phyloP scores from a whole-genome alignment of 1,140 invertebrate genomes.

The Papilio dardanus region DNA sequence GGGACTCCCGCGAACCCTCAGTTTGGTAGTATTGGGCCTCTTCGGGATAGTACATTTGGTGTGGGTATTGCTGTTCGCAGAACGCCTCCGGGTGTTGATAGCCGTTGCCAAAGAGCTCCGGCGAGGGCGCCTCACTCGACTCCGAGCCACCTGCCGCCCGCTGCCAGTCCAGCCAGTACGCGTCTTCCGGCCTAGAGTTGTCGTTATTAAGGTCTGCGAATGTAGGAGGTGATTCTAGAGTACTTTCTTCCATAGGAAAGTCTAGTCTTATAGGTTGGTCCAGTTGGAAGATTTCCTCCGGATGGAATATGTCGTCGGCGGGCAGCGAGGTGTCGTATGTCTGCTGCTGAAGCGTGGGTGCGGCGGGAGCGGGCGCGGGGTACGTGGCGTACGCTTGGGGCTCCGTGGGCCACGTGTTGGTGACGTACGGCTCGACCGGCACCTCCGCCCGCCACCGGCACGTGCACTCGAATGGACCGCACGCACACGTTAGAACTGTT shows the following conservation, averaged over 20 bases:
- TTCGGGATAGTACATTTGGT: constrained; percentile 69
- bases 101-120: constrained; percentile 69
- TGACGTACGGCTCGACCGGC: constrained; percentile 54
- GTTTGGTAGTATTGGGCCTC: constrained; percentile 69
- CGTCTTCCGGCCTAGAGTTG: constrained; percentile 83
- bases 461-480: constrained; percentile 72
- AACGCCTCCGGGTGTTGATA: constrained; percentile 70
- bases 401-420: constrained; percentile 62
- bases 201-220: constrained; percentile 88
- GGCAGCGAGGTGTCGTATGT: constrained; percentile 78
- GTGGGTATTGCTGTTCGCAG: constrained; percentile 68
- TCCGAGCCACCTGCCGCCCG: constrained; percentile 71
- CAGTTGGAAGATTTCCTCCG: constrained; percentile 90
- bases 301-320: constrained; percentile 87
- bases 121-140: constrained; percentile 82
- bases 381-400: constrained; percentile 59
- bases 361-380: constrained; percentile 52
- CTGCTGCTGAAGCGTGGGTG: constrained; percentile 50
- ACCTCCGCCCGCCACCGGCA: constrained; percentile 69
- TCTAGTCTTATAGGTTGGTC: constrained; percentile 88
- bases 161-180: constrained; percentile 79
- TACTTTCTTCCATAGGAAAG: constrained; percentile 79
- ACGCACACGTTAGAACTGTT: constrained; percentile 65
- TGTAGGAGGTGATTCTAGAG: constrained; percentile 85
- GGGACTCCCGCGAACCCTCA: constrained; percentile 64